Evolutionary conservation across 2,888 invertebrate genomes (phyloP), one percentile per base, ranked within the genome.

Genomic region (Clanis bilineata): DNA sequence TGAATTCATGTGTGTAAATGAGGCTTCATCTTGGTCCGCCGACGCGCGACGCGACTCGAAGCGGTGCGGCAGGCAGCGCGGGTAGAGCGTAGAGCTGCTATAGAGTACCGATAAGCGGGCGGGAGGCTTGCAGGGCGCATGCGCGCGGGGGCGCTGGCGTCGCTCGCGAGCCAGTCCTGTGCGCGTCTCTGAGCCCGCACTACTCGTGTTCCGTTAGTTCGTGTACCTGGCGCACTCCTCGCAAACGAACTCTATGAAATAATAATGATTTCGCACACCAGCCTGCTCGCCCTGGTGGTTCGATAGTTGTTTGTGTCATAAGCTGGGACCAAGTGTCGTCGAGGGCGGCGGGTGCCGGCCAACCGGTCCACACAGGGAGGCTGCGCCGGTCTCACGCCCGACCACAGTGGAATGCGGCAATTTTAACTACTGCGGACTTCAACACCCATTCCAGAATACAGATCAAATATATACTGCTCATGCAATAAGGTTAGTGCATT

Each of bases 371-470:
- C 83, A 85, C 82, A 83, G 84, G 86, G 88, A 90, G 82, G 88
- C 88, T 89, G 89, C 88, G 87, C 81, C 84, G 84, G 85, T 84
- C 85, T 82, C 83, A 83, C 87, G 88, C 88, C 86, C 82, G 86
- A 80, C 82, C 86, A 86, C 86, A 85, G 84, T 84, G 91, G 91
- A 92, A 92, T 92, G 91, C 91, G 89, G 91, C 86, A 90, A 90
- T 90, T 90, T 91, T 90, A 90, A 90, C 90, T 88, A 90, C 90
- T 90, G 90, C 90, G 85, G 90, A 86, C 85, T 80, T 83, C 85
- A 82, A 86, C 83, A 86, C 84, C 85, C 83, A 83, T 85, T 86
- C 81, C 81, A 78, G 82, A 83, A 82, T 83, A 86, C 85, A 86
- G 84, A 85, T 85, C 83, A 78, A 80, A 80, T 78, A 77, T 75